Evolutionary conservation across 2,888 invertebrate genomes (phyloP), one percentile per base, ranked within the genome.

Genomic region (Stratiomys singularior): DNA sequence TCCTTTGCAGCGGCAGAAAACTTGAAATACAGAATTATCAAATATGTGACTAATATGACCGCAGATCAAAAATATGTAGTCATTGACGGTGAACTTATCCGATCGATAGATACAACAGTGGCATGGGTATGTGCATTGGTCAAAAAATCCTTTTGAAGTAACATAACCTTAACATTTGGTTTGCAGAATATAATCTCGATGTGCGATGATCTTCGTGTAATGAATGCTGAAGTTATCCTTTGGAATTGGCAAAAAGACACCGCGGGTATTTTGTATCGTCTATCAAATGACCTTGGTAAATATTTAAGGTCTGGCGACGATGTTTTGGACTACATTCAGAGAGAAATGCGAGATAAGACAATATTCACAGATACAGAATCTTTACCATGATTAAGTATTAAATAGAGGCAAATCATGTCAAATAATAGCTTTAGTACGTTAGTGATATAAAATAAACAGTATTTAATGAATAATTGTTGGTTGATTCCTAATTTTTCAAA

Each of bases 1-100:
- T 89, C 92, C 77, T 96, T 94, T 88, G 93, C 95, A n/a, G 92
- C 94, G 1, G 93, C 94, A 0, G 95, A 95, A 87, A 92, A 90
- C 88, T 88, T 96, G 82, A 89, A 90, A 81, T 81, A 82, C n/a
- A 89, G 90, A 83, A 90, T 93, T 80, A 91, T 96, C 78, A 91
- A 92, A 83, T 28, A 74, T 58, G 74, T 60, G 4, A 23, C 74
- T 13, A 74, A 23, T 21, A 74, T 74, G 74, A 23, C 13, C 1
- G 18, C 58, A 18, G 74, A 74, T 15, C 58, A 74, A 23, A 84
- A 86, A 81, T 76, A 91, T 60, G 92, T 95, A 78, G 93, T 96
- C 74, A 91, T 96, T 71, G 94, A 95, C 88, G 96, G 91, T 18
- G 86, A 86, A 80, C 89, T 89, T 81, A 87, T 92, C 44, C 87